These are phyloP conservation scores for Heliconius aoede DNA, from an alignment of 2,888 invertebrate genomes.

Conservation along the genomic window DNA sequence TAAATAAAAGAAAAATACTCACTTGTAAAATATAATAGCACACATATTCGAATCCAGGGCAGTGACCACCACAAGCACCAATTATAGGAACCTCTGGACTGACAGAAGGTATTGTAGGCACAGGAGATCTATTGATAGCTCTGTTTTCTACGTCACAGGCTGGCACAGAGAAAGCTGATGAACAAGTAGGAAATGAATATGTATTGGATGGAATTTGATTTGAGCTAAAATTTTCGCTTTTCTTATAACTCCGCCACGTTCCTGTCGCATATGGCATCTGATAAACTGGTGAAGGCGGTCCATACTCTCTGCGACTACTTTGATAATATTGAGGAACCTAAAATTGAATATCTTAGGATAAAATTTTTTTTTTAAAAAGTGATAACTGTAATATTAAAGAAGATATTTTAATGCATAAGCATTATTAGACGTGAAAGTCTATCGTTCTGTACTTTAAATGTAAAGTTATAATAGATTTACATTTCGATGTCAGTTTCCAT, in stretches of 20 bases:
- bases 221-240: conserved; percentile 60
- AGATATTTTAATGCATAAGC: too few species aligned
- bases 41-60: conserved; percentile 88
- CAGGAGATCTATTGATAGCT: conserved; percentile 61
- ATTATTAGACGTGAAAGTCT: too few species aligned
- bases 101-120: conserved; percentile 67
- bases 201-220: conserved; percentile 58
- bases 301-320: conserved; percentile 65
- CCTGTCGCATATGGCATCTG: conserved; percentile 76
- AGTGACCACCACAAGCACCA: conserved; percentile 87
- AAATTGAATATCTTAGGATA: conserved; percentile 47
- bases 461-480: neutral
- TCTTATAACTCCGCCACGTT: conserved; percentile 71
- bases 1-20: conserved; percentile 38
- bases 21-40: conserved; percentile 89
- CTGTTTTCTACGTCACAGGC: conserved; percentile 66
- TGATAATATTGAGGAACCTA: conserved; percentile 76
- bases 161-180: conserved; percentile 76
- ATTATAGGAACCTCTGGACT: conserved; percentile 83
- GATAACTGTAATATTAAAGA: neutral
- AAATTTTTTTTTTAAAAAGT: too few species aligned
- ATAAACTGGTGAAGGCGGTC: conserved; percentile 77
- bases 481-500: neutral
- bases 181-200: conserved; percentile 73
- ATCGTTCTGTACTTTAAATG: neutral